Evolutionary conservation across 23 tunicate genomes (phyloP).

Genomic region (Halocynthia aurantium): DNA sequence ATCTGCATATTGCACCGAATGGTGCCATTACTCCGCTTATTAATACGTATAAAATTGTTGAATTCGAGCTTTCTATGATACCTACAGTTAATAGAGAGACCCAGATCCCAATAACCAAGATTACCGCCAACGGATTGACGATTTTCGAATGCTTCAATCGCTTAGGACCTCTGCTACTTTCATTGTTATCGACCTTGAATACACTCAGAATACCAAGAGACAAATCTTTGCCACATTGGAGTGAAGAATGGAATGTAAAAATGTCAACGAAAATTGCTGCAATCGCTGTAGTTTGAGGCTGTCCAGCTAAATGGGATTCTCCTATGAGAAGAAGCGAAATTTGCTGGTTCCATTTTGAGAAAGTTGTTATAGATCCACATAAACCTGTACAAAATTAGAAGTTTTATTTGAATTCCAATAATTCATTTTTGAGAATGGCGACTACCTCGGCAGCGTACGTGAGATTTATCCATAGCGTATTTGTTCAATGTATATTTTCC

Average conservation of each 20-base stretch:
- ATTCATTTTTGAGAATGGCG: too few species aligned
- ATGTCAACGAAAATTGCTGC: conserved; percentile 31
- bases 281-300: conserved; percentile 29
- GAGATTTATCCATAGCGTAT: too few species aligned
- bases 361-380: conserved; percentile 70
- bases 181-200: too few species aligned
- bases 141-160: too few species aligned
- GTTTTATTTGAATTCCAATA: too few species aligned
- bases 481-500: too few species aligned
- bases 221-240: conserved; percentile 27
- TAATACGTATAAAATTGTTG: neutral
- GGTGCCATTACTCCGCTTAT: conserved; percentile 26
- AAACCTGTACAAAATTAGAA: conserved; percentile 21
- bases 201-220: neutral
- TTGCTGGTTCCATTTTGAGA: conserved; percentile 75
- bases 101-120: neutral
- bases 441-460: too few species aligned
- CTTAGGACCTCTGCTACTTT: too few species aligned
- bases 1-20: conserved; percentile 24
- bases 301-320: conserved; percentile 15
- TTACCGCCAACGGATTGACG: too few species aligned
- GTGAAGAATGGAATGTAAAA: conserved; percentile 17
- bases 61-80: neutral
- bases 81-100: neutral
- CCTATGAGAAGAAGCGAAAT: conserved; percentile 38